Percentiles rank a stretch among this genome's conserved stretches.
Evolutionary conservation across 2,888 invertebrate species (phyloP).

Genomic region (Lamproptera curius): DNA sequence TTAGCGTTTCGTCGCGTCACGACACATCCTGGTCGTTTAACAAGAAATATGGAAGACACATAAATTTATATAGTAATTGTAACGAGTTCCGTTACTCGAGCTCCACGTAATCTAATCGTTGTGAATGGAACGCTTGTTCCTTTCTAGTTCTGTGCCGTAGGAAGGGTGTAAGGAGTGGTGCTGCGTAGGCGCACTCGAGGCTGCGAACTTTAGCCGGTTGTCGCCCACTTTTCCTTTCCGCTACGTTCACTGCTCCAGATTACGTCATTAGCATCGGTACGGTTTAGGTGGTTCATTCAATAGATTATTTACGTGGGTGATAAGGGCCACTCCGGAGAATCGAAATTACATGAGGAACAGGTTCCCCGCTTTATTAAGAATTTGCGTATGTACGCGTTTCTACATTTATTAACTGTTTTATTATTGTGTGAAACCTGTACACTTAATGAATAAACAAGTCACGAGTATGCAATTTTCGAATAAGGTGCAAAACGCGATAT

Average conservation of each 20-base stretch:
- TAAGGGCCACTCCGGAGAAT: constrained; percentile 6
- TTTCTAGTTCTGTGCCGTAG: constrained; percentile 13
- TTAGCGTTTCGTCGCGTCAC: constrained; percentile 32
- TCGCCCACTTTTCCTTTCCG: constrained; percentile 76
- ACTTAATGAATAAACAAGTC: constrained; percentile 2
- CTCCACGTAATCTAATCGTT: too few species aligned
- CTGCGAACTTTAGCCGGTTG: constrained; percentile 47
- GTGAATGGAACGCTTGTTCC: constrained; percentile 1
- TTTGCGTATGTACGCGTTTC: not conserved
- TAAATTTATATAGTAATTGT: too few species aligned
- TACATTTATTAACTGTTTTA: constrained; percentile 3
- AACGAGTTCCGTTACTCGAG: too few species aligned
- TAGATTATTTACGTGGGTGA: constrained; percentile 22
- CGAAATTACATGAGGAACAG: constrained; percentile 1
- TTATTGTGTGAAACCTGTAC: constrained; percentile 3
- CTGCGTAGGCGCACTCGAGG: constrained; percentile 66
- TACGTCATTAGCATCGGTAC: constrained; percentile 55
- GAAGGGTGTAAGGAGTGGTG: constrained; percentile 33
- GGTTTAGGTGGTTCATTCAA: constrained; percentile 30
- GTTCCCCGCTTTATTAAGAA: constrained; percentile 4
- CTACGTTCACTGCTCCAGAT: constrained; percentile 68
- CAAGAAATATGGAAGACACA: too few species aligned
- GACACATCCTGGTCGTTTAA: too few species aligned
- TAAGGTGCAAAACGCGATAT: not conserved
- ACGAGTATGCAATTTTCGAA: constrained; percentile 8